These are phyloP conservation scores for Sceliomorpha sp. DNA, from an alignment of 2,888 invertebrate species.

Conservation along the genomic window DNA sequence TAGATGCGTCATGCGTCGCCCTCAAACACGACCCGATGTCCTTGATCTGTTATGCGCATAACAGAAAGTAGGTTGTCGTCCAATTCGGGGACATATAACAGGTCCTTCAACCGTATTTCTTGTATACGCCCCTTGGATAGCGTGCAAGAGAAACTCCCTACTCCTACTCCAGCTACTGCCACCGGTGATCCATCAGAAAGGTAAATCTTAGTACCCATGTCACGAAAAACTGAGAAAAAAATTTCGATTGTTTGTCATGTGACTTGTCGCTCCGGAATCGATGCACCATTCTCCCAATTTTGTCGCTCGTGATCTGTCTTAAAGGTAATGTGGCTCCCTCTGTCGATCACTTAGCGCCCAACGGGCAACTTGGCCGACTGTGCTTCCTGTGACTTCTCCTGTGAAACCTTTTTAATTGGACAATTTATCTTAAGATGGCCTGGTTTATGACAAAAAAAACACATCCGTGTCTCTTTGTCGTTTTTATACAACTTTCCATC, in stretches of 20 bases:
- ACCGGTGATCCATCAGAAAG: conserved; percentile 22
- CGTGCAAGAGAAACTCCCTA: conserved; percentile 3
- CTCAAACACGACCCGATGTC: conserved; percentile 42
- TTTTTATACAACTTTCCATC: background rate
- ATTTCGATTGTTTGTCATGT: conserved; percentile 19
- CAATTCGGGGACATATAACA: conserved; percentile 53
- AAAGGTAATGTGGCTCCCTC: conserved; percentile 2
- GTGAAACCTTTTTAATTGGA: too few species aligned
- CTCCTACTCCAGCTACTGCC: conserved; percentile 15
- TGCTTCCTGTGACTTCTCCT: conserved; percentile 8
- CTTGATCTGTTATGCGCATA: conserved; percentile 38
- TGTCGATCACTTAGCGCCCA: too few species aligned
- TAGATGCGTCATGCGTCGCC: conserved; percentile 34
- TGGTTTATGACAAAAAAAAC: conserved; percentile 30
- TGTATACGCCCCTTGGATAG: conserved; percentile 1
- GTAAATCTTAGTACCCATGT: conserved; percentile 2
- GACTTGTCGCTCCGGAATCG: conserved; percentile 30
- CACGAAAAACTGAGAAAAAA: conserved; percentile 12
- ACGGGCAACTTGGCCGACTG: too few species aligned
- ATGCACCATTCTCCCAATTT: conserved; percentile 14
- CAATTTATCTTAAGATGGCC: conserved; percentile 30
- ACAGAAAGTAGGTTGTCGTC: conserved; percentile 56
- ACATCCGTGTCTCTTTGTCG: conserved; percentile 7
- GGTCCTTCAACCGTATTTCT: conserved; percentile 43
- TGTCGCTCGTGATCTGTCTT: background rate